Percentiles rank a stretch among this genome's conserved stretches.
Evolutionary conservation across 2,113 vertebrate species (phyloP).

Genomic region (Falco punctatus): DNA sequence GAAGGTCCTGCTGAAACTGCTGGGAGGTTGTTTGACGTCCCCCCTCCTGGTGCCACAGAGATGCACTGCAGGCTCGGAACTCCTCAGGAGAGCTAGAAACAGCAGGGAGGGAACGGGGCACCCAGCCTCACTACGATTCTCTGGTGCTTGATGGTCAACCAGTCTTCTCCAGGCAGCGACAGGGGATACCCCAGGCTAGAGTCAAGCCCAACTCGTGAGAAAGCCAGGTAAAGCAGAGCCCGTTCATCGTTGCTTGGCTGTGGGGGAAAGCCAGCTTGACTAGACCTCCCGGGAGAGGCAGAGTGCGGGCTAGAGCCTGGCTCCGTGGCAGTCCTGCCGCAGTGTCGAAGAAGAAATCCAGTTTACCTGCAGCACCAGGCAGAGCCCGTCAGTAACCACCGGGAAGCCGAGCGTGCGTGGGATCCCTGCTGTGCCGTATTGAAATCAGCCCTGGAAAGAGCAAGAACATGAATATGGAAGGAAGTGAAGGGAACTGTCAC

Average conservation of each 20-base stretch:
- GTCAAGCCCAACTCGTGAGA: background rate
- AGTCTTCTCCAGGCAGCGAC: background rate
- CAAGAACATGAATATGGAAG: background rate
- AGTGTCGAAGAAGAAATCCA: background rate
- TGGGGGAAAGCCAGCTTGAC: background rate
- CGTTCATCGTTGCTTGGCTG: background rate
- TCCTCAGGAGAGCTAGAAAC: background rate
- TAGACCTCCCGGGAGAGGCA: background rate
- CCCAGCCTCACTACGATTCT: background rate
- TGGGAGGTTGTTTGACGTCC: background rate
- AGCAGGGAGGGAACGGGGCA: background rate
- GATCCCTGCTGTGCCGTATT: background rate
- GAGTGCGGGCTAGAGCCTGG: background rate
- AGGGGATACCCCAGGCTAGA: background rate
- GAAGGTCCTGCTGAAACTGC: background rate
- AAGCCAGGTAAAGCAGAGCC: background rate
- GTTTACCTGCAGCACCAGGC: background rate
- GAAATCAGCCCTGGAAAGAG: background rate
- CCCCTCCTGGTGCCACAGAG: background rate
- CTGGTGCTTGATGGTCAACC: background rate
- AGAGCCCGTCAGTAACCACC: background rate
- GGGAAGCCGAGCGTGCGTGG: background rate
- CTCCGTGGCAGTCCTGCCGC: background rate
- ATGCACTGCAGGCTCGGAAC: background rate
- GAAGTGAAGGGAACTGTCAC: background rate